phyloP scores from a whole-genome alignment of 2,113 vertebrate species.

The Pteropus alecto region DNA sequence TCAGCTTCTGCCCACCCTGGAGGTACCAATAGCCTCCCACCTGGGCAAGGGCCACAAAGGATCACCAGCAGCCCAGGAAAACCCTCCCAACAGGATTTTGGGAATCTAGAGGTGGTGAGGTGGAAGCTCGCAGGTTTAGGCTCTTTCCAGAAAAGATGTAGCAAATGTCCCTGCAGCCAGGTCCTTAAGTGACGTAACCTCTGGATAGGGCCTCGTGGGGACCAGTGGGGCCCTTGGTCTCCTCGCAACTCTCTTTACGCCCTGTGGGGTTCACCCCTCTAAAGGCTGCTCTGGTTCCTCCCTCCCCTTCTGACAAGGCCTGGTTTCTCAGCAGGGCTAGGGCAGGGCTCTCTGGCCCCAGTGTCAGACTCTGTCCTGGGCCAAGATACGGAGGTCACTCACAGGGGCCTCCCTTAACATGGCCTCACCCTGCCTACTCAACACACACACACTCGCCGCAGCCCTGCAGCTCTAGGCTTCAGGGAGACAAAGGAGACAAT shows the following conservation, averaged over 20 bases:
- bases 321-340: background rate
- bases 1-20: background rate
- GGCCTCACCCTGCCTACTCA: background rate
- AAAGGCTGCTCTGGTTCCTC: background rate
- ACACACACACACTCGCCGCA: background rate
- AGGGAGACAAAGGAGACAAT: background rate
- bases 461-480: background rate
- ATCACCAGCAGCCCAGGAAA: background rate
- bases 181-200: background rate
- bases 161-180: background rate
- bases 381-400: conserved; percentile 9
- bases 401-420: background rate
- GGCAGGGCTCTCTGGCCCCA: background rate
- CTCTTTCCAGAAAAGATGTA: background rate
- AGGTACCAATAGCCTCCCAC: background rate
- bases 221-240: background rate
- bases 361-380: background rate
- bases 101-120: background rate
- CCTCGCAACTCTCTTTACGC: background rate
- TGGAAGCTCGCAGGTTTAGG: background rate
- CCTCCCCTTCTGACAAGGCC: background rate
- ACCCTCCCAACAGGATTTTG: background rate
- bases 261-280: background rate
- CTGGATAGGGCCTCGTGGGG: background rate
- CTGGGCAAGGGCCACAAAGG: background rate